Conservation (phyloP, 1,140 invertebrate species). For the Mylabris phalerata region DNA sequence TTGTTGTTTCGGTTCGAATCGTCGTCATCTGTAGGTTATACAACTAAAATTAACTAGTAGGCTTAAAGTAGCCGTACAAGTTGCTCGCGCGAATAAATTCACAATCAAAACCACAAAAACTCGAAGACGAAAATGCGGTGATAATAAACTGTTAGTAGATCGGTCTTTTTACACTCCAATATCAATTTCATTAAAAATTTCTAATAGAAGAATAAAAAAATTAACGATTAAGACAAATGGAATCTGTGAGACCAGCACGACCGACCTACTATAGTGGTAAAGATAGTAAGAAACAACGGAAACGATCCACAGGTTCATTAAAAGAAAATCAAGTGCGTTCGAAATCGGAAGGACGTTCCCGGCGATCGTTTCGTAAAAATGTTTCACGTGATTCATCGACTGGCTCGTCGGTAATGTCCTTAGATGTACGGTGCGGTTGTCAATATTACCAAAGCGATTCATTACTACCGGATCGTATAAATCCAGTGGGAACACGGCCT, state of each 20-base stretch:
- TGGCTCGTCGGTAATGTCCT: slow-evolving; percentile 58
- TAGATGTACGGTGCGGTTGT: slow-evolving; percentile 75
- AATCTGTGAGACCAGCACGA: slow-evolving; percentile 9
- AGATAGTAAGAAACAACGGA: slow-evolving; percentile 13
- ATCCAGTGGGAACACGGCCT: slow-evolving; percentile 21
- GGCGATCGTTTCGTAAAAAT: slow-evolving; percentile 46
- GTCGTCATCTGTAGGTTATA: slow-evolving; percentile 4
- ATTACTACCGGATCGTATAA: slow-evolving; percentile 50
- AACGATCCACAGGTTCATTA: slow-evolving; percentile 17
- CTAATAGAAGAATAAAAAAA: neutral
- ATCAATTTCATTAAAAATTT: too few species aligned
- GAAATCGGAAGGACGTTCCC: slow-evolving; percentile 54
- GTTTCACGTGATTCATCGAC: slow-evolving; percentile 50
- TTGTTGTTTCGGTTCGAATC: neutral
- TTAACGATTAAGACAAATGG: neutral
- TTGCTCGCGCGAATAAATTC: neutral
- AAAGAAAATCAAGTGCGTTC: slow-evolving; percentile 43
- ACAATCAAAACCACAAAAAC: too few species aligned
- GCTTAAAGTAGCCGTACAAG: slow-evolving; percentile 5
- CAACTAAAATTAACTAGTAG: slow-evolving; percentile 26
- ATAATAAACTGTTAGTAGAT: neutral
- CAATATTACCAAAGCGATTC: slow-evolving; percentile 76
- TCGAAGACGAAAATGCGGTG: slow-evolving; percentile 9
- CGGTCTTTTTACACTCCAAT: neutral
- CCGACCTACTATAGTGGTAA: slow-evolving; percentile 11